A percentile compares a stretch with the other conserved stretches of the same genome.
phyloP scores from a whole-genome alignment of 2,888 invertebrate species.

The Cerastis leucographa region DNA sequence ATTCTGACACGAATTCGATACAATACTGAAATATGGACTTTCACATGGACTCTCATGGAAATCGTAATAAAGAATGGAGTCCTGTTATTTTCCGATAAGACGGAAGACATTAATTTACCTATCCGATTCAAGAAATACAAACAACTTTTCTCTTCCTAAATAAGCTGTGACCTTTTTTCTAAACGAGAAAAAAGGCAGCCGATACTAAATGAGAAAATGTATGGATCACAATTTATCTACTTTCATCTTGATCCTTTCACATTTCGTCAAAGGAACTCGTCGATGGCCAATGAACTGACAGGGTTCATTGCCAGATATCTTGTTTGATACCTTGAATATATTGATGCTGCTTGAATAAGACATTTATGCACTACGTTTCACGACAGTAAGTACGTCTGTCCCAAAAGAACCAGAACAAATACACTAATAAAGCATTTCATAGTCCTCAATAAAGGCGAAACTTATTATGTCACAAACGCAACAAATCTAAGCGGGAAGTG shows the following conservation, averaged over 20 bases:
- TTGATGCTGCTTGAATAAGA: background rate
- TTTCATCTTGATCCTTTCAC: constrained; percentile 20
- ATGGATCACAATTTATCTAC: constrained; percentile 23
- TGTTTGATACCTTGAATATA: background rate
- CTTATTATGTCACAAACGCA: constrained; percentile 26
- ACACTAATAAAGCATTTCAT: constrained; percentile 17
- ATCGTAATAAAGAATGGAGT: constrained; percentile 19
- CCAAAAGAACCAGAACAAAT: background rate
- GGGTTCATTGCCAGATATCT: constrained; percentile 11
- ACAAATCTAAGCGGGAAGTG: constrained; percentile 38
- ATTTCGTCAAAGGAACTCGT: constrained; percentile 22
- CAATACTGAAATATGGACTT: background rate
- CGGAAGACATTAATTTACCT: constrained; percentile 46
- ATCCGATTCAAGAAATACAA: constrained; percentile 25
- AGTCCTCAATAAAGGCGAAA: constrained; percentile 22
- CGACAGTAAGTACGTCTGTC: background rate
- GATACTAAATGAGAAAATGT: constrained; percentile 25
- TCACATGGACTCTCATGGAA: too few relatives aligned
- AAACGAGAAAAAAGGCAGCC: background rate
- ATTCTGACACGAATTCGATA: background rate
- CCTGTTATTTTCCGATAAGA: constrained; percentile 25
- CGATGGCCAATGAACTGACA: constrained; percentile 1
- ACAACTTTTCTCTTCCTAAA: constrained; percentile 16
- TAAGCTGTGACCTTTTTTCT: constrained; percentile 1
- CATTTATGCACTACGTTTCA: background rate